Base-by-base conservation (phyloP, 2,888 invertebrate species). In the Apotomis betuletana region DNA sequence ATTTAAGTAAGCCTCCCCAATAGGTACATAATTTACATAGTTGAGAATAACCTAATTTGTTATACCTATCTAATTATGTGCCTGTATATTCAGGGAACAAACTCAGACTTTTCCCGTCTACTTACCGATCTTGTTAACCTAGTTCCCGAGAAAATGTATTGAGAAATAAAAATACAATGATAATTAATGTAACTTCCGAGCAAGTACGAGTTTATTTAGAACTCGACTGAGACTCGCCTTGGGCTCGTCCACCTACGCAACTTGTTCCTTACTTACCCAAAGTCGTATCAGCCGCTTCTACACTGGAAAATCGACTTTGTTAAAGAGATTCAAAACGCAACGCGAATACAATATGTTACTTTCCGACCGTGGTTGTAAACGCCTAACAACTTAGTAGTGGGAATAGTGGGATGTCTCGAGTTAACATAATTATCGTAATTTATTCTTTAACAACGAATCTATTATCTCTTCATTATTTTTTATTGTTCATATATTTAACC, bases 361-460 rank as follows among this genome's bases (percentile, higher is more conserved):
- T 65, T 46, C 36, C n/a, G 36, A 38, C 36, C 3, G 36, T 58
- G 46, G 9, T 38, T 67, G 46, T 57, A 12, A 54, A 70, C 65
- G 64, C 70, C 65, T 65, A 64, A 13, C 65, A 54, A 60, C 52
- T 70, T 70, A 70, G 58, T 75, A 75, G 65, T 78, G 59, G 75
- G 74, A 70, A 52, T 75, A 75, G 65, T 78, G 59, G 75, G 74
- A 70, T 68, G 72, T 77, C 75, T 74, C 71, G 68, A 60, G 74
- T 79, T 73, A 59, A 55, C 72, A 68, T 72, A 75, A 82, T 77
- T 77, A 79, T 79, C 68, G 74, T 81, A 79, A 81, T 81, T 75
- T 80, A 81, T 82, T 78, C 77, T 63, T 76, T 67, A 75, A 68
- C 70, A 69, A 77, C 71, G 80, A 77, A 82, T 82, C 78, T 75